phyloP scores from a whole-genome alignment of 2,888 invertebrate genomes.

The Lasioglossum marginatum region DNA sequence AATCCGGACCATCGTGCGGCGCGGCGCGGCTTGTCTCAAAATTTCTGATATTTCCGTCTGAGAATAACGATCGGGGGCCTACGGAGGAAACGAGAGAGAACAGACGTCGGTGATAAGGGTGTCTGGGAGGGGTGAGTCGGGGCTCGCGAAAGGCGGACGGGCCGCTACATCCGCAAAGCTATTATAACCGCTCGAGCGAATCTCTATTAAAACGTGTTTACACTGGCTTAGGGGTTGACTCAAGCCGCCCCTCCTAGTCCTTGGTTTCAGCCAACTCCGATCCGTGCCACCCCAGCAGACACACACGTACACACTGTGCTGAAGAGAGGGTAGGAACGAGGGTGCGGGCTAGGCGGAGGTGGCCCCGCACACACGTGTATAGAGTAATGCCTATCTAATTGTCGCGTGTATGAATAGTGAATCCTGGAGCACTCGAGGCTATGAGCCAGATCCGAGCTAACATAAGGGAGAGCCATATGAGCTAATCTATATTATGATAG shows the following conservation, averaged over 20 bases:
- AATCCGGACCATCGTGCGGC: background rate
- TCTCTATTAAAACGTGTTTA: constrained; percentile 85
- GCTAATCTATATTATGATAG: constrained; percentile 85
- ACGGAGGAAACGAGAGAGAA: constrained; percentile 27
- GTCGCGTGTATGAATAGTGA: constrained; percentile 85
- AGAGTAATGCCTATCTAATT: constrained; percentile 85
- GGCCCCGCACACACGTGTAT: constrained; percentile 48
- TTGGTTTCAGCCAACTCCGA: constrained; percentile 77
- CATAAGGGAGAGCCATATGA: constrained; percentile 83
- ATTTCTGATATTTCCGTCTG: constrained; percentile 58
- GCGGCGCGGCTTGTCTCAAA: background rate
- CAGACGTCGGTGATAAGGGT: constrained; percentile 44
- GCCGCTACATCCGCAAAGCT: constrained; percentile 83
- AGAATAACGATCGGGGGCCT: constrained; percentile 56
- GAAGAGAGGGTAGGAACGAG: background rate
- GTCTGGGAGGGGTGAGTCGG: constrained; percentile 41
- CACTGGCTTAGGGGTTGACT: constrained; percentile 85
- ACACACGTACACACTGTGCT: constrained; percentile 47
- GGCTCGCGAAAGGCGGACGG: constrained; percentile 71
- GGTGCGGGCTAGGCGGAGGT: constrained; percentile 2
- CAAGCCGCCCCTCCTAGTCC: constrained; percentile 81
- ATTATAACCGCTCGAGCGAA: constrained; percentile 85
- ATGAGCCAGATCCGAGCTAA: constrained; percentile 82
- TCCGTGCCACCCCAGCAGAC: constrained; percentile 70
- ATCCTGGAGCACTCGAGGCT: constrained; percentile 84